Conservation (phyloP, 2,888 invertebrate genomes). For the Tetanocera ferruginea region DNA sequence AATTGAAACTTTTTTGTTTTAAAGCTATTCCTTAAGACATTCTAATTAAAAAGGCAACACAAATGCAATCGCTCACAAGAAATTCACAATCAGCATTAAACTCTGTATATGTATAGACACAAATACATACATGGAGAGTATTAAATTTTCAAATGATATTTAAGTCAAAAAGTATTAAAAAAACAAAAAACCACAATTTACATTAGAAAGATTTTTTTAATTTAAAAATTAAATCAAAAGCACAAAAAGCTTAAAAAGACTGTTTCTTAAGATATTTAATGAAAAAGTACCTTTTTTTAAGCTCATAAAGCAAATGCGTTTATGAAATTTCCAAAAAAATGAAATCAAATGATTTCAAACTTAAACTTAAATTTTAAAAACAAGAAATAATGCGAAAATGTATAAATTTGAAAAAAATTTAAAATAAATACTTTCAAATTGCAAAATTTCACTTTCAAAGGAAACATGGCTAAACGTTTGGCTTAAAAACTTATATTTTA, state of each 20-base stretch:
- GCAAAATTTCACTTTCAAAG: neutral
- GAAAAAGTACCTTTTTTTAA: conserved; percentile 9
- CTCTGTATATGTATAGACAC: neutral
- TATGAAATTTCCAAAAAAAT: neutral
- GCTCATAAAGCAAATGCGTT: neutral
- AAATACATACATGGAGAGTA: neutral
- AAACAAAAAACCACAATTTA: neutral
- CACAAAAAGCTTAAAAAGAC: conserved; percentile 50
- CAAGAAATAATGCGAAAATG: neutral
- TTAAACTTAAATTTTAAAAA: neutral
- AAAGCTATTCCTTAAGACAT: neutral
- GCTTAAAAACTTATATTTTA: no score
- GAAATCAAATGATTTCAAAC: neutral
- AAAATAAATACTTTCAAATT: neutral
- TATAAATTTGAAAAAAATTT: neutral
- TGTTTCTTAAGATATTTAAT: conserved; percentile 53
- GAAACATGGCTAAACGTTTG: no score
- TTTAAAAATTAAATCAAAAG: conserved; percentile 35
- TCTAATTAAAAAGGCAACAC: neutral
- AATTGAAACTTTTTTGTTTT: neutral
- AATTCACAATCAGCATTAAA: conserved; percentile 32
- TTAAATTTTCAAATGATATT: conserved; percentile 2
- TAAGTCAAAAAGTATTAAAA: neutral
- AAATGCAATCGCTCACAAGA: conserved; percentile 27
- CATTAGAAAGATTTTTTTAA: neutral